phyloP scores from a whole-genome alignment of 2,113 vertebrate genomes.

The Paralichthys olivaceus region DNA sequence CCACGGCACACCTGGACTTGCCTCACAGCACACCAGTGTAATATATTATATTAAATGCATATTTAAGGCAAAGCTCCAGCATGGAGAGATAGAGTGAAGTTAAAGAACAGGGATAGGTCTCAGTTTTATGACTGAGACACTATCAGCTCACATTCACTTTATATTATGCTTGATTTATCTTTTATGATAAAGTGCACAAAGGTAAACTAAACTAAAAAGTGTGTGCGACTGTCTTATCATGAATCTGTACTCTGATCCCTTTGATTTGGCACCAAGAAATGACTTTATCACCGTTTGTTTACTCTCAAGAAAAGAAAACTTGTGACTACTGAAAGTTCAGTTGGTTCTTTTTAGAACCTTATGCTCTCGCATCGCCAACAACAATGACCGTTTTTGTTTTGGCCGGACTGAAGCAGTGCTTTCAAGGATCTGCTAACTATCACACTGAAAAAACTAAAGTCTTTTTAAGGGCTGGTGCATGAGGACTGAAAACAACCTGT shows the following conservation, averaged over 20 bases:
- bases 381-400: too few relatives aligned
- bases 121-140: not conserved
- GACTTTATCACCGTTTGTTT: not conserved
- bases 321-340: not conserved
- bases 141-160: not conserved
- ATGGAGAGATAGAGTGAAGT: not conserved
- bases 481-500: too few relatives aligned
- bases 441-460: too few relatives aligned
- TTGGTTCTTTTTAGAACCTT: not conserved
- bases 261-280: not conserved
- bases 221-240: not conserved
- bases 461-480: too few relatives aligned
- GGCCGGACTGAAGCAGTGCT: too few relatives aligned
- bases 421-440: too few relatives aligned
- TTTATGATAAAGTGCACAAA: not conserved
- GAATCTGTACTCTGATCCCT: slow-evolving; percentile 3
- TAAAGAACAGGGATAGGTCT: not conserved
- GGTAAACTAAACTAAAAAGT: slow-evolving; percentile 21
- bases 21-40: too few relatives aligned
- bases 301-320: not conserved
- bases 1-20: too few relatives aligned
- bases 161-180: not conserved
- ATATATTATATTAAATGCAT: slow-evolving; percentile 17
- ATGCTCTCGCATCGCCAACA: not conserved
- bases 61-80: slow-evolving; percentile 1